These are phyloP conservation scores for Drosophila stalkeri DNA, from an alignment of 2,888 invertebrate genomes.

Conservation along the genomic window DNA sequence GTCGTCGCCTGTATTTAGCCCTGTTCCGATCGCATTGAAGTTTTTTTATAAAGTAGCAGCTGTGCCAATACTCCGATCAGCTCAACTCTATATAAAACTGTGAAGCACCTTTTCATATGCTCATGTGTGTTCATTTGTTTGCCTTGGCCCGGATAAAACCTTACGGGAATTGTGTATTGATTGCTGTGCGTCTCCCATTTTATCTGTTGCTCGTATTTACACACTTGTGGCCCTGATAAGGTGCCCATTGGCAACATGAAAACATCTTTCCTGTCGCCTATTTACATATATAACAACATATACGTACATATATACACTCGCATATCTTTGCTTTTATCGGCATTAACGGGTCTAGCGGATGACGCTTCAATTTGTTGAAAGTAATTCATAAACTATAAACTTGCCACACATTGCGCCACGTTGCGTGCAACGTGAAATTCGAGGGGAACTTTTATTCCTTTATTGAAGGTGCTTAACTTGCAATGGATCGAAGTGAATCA, in stretches of 20 bases:
- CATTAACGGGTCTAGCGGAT: slow-evolving; percentile 19
- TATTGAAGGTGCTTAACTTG: not conserved
- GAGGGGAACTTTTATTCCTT: not conserved
- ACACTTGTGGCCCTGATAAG: slow-evolving; percentile 52
- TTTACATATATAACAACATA: slow-evolving; percentile 15
- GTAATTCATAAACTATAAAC: slow-evolving; percentile 6
- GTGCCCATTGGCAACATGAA: slow-evolving; percentile 24
- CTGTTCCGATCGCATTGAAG: slow-evolving; percentile 29
- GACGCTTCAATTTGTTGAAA: slow-evolving; percentile 4
- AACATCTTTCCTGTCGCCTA: slow-evolving; percentile 28
- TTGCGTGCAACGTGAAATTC: slow-evolving; percentile 8
- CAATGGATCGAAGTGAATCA: slow-evolving; percentile 3
- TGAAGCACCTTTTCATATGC: slow-evolving; percentile 58
- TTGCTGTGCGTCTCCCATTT: slow-evolving; percentile 34
- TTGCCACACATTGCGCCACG: slow-evolving; percentile 27
- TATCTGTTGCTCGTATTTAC: slow-evolving; percentile 48
- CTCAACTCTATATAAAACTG: slow-evolving; percentile 29
- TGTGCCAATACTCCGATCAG: slow-evolving; percentile 67
- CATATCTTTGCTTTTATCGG: slow-evolving; percentile 4
- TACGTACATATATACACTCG: not conserved
- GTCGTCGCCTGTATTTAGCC: slow-evolving; percentile 54
- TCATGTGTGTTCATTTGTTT: slow-evolving; percentile 36
- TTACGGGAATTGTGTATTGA: slow-evolving; percentile 46
- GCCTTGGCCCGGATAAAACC: slow-evolving; percentile 40
- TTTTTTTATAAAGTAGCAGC: slow-evolving; percentile 60